Evolutionary conservation across 2,888 invertebrate genomes (phyloP).

Genomic region (Dexiosoma caninum): DNA sequence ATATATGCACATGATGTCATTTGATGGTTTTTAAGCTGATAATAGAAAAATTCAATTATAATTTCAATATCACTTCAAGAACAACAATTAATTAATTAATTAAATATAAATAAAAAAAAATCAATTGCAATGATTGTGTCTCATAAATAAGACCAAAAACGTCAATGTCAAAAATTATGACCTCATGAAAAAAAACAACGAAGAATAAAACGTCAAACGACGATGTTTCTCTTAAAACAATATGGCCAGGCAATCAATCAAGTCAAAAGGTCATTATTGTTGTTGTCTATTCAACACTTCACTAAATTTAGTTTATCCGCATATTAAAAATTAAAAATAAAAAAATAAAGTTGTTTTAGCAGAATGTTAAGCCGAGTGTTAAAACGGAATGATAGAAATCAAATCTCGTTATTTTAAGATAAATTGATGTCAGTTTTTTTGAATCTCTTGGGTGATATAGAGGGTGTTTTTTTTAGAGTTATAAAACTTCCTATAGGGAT

Average conservation of each 20-base stretch:
- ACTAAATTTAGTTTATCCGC: no score
- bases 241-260: conserved; percentile 15
- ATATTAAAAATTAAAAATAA: no score
- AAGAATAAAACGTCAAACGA: background rate
- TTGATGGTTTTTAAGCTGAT: background rate
- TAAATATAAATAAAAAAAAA: background rate
- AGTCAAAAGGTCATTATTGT: background rate
- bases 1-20: conserved; percentile 34
- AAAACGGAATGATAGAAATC: background rate
- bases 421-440: conserved; percentile 45
- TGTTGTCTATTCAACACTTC: background rate
- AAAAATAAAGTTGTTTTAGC: no score
- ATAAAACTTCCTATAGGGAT: no score
- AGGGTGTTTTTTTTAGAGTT: no score
- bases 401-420: background rate
- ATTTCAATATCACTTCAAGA: conserved; percentile 8
- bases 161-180: conserved; percentile 46
- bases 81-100: conserved; percentile 4
- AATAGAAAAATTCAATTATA: conserved; percentile 8
- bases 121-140: conserved; percentile 1
- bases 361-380: background rate
- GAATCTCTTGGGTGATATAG: conserved; percentile 18
- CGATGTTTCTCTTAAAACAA: background rate
- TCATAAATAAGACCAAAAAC: background rate
- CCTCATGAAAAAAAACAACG: conserved; percentile 14